Evolutionary conservation across 2,113 vertebrate species (phyloP).

Genomic region (Vombatus ursinus): DNA sequence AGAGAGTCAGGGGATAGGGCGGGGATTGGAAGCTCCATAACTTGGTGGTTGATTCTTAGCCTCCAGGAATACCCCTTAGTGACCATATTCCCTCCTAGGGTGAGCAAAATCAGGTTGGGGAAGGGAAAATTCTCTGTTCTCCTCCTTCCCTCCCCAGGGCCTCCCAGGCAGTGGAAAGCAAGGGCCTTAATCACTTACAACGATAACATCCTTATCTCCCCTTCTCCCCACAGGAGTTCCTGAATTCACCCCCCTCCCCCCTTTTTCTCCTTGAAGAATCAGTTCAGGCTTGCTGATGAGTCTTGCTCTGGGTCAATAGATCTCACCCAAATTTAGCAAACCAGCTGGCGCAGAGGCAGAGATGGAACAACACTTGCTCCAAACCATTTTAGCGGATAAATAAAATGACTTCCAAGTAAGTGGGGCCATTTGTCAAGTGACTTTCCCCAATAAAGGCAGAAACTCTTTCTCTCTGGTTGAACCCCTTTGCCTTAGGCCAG

Average conservation of each 20-base stretch:
- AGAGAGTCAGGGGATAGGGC: neutral
- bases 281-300: neutral
- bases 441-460: neutral
- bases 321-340: neutral
- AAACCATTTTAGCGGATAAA: slow-evolving; percentile 52
- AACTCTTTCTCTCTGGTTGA: neutral
- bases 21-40: too few relatives aligned
- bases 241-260: neutral
- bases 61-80: neutral
- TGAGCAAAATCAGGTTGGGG: neutral
- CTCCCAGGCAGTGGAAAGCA: neutral
- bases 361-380: neutral
- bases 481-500: neutral
- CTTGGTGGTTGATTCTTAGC: neutral
- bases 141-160: neutral
- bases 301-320: neutral
- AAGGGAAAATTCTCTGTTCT: neutral
- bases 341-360: neutral
- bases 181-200: neutral
- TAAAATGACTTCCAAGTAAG: slow-evolving; percentile 51
- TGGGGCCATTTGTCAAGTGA: slow-evolving; percentile 32
- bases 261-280: accelerated
- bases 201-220: neutral
- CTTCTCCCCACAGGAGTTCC: neutral
- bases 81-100: neutral